Conservation (phyloP, 2,888 invertebrate species). For the Leptopilina myrica region DNA sequence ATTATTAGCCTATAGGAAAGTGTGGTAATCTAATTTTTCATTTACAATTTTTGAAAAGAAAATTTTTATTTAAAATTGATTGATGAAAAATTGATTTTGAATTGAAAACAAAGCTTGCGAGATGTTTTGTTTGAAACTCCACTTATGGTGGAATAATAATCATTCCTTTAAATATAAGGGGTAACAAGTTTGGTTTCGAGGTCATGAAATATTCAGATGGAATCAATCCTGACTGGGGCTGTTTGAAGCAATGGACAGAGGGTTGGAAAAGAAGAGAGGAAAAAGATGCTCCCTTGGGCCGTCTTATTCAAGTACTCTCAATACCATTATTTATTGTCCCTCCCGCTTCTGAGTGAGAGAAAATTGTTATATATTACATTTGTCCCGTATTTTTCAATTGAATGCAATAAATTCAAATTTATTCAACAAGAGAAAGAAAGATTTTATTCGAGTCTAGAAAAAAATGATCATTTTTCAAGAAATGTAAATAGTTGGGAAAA, state of each 20-base stretch:
- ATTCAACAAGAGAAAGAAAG: too few relatives aligned
- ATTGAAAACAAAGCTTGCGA: not conserved
- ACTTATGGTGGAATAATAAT: slow-evolving; percentile 16
- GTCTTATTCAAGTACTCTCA: not conserved
- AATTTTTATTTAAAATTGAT: too few relatives aligned
- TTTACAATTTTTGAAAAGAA: too few relatives aligned
- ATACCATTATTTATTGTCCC: slow-evolving; percentile 18
- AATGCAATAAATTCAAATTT: not conserved
- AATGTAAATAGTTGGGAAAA: not conserved
- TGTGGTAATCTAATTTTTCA: too few relatives aligned
- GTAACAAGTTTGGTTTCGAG: slow-evolving; percentile 50
- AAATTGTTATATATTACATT: not conserved
- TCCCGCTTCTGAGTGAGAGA: not conserved
- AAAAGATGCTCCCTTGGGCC: slow-evolving; percentile 23
- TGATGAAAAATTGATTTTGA: not conserved
- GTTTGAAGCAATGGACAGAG: slow-evolving; percentile 50
- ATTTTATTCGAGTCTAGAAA: too few relatives aligned
- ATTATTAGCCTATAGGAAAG: too few relatives aligned
- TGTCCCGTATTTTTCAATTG: not conserved
- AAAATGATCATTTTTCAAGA: too few relatives aligned
- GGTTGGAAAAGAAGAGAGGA: slow-evolving; percentile 50
- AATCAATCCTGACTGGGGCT: slow-evolving; percentile 72
- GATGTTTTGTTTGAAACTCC: not conserved
- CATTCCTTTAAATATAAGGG: not conserved
- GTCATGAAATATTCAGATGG: slow-evolving; percentile 74